Percentiles rank a stretch among this genome's conserved stretches.
phyloP scores from a whole-genome alignment of 2,888 invertebrate species.

The Coelopa pilipes region DNA sequence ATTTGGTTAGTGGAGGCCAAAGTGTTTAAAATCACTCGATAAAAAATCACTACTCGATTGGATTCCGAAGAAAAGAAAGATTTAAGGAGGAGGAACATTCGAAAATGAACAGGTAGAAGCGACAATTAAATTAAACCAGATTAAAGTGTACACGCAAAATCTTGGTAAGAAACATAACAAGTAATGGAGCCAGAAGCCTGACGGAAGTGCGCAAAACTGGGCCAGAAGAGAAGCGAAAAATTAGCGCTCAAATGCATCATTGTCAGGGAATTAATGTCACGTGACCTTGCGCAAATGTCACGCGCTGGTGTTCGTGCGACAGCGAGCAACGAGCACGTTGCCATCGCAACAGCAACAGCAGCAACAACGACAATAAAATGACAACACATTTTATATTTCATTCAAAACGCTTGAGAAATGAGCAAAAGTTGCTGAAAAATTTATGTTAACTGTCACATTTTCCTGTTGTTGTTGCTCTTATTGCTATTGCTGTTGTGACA shows the following conservation, averaged over 20 bases:
- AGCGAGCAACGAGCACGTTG: no score
- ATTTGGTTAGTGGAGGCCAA: no score
- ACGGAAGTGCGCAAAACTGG: no score
- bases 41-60: no score
- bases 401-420: constrained; percentile 1
- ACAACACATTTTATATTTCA: constrained; percentile 23
- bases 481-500: constrained; percentile 10
- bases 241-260: constrained; percentile 43
- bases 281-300: constrained; percentile 53
- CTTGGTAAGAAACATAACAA: no score
- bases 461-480: constrained; percentile 13
- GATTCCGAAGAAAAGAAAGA: no score
- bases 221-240: constrained; percentile 4
- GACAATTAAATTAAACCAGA: no score
- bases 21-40: no score
- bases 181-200: no score
- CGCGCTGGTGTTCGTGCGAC: neutral
- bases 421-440: constrained; percentile 48
- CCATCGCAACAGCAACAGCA: neutral
- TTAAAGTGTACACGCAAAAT: no score
- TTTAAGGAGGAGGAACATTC: no score
- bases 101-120: no score
- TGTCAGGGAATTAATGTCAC: constrained; percentile 61
- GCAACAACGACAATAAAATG: constrained; percentile 3
- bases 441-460: constrained; percentile 55